Evolutionary conservation across 2,113 vertebrate species (phyloP).

Genomic region (Corvus cornix): DNA sequence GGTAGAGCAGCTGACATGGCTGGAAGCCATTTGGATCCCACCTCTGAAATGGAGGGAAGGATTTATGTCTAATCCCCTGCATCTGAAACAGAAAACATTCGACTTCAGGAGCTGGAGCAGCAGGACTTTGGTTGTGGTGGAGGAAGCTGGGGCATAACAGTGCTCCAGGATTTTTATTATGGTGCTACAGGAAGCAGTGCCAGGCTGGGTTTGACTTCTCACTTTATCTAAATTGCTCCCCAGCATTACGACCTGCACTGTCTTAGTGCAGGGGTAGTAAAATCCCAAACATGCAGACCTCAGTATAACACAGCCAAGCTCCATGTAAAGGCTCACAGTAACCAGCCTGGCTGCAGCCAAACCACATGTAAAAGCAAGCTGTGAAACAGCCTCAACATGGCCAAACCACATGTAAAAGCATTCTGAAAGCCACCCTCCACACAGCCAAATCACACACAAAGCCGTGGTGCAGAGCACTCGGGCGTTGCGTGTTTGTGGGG

Average conservation of each 20-base stretch:
- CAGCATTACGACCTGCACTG: background rate
- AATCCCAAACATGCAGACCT: background rate
- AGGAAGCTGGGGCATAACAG: background rate
- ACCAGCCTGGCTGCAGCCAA: conserved; percentile 32
- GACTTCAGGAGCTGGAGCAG: background rate
- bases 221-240: background rate
- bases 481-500: background rate
- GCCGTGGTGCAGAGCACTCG: background rate
- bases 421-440: background rate
- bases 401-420: conserved; percentile 60
- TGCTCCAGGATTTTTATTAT: background rate
- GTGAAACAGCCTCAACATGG: background rate
- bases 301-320: background rate
- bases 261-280: background rate
- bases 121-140: accelerated
- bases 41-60: background rate
- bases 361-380: conserved; percentile 62
- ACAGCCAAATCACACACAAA: background rate
- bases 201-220: background rate
- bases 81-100: background rate
- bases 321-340: background rate
- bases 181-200: background rate
- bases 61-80: background rate
- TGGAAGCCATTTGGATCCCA: conserved; percentile 8
- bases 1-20: background rate